These are phyloP conservation scores for Amia ocellicauda DNA, from an alignment of 2,113 vertebrate genomes.

Conservation along the genomic window DNA sequence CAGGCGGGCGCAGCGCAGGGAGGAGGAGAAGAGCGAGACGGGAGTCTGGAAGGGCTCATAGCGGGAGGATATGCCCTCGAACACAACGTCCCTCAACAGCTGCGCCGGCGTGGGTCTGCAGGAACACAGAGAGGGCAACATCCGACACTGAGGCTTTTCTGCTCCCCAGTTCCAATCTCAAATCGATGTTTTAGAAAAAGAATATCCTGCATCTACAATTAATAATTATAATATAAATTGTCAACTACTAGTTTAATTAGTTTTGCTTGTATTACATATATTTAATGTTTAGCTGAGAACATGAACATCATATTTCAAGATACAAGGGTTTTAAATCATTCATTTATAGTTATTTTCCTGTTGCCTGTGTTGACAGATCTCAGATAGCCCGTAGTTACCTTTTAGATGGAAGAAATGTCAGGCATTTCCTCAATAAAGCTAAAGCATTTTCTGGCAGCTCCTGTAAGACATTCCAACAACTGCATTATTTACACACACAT, in stretches of 20 bases:
- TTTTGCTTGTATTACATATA: too few relatives aligned
- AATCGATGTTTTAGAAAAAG: too few relatives aligned
- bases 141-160: background rate
- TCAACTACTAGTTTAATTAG: too few relatives aligned
- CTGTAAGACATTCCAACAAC: conserved; percentile 49
- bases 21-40: conserved; percentile 84
- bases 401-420: conserved; percentile 86
- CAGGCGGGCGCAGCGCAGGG: conserved; percentile 83
- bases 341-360: too few relatives aligned
- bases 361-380: too few relatives aligned
- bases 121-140: background rate
- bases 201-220: too few relatives aligned
- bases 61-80: conserved; percentile 69
- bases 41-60: conserved; percentile 76
- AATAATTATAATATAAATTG: too few relatives aligned
- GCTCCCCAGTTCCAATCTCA: background rate
- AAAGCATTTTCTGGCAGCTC: conserved; percentile 75
- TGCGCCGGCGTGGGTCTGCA: conserved; percentile 78
- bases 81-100: conserved; percentile 74
- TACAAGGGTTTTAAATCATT: too few relatives aligned
- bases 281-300: too few relatives aligned
- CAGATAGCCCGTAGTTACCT: conserved; percentile 79
- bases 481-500: conserved; percentile 16
- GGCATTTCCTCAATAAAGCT: conserved; percentile 83
- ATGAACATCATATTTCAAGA: too few relatives aligned